Base-by-base conservation (phyloP, 2,113 vertebrate genomes). In the Platycercus adscitus region DNA sequence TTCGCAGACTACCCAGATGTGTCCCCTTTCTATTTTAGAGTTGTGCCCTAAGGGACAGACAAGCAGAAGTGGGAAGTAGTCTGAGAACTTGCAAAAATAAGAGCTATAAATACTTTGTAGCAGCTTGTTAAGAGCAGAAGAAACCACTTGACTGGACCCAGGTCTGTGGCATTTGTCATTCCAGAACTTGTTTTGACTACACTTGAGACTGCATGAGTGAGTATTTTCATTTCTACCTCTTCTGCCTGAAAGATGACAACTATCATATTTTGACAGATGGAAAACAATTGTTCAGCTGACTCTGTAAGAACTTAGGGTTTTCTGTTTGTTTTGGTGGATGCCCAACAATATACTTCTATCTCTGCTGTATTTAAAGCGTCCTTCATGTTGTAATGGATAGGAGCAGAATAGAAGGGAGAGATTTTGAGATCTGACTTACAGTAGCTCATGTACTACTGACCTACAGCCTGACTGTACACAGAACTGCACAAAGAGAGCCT, bases 401-500 rank as follows among this genome's bases (percentile, higher is more conserved):
- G 25, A 65, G 28, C 52, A 86, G 47, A 17, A 49, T 1, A 29
- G 53, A 65, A 80, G 35, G 58, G 35, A 73, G 75, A 58, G 47
- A 44, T 64, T 86, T 64, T 76, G 72, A 89, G 73, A 61, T 81
- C 31, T 92, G 86, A 88, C 71, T 89, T 92, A 35, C 15, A 24
- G 56, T 35, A 61, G 77, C 73, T 97, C 87, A 56, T 26, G 17
- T 44, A 53, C 70, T 94, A 83, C 75, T 85, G 90, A 85, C 52
- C 94, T 95, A 46, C 72, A 91, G 88, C 63, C 31, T 53, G 82
- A 83, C 46, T 71, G 72, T 65, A 94, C 53, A 73, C 60, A 94
- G 93, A 84, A 82, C 55, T 55, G 81, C 66, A 91, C 68, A 86
- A 60, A 96, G 95, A 81, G 24, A 79, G 37, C 26, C 41, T 55